Percentiles rank a stretch among this genome's conserved stretches.
phyloP scores from a whole-genome alignment of 2,797 vertebrate species.

The Acropternis orthonyx region DNA sequence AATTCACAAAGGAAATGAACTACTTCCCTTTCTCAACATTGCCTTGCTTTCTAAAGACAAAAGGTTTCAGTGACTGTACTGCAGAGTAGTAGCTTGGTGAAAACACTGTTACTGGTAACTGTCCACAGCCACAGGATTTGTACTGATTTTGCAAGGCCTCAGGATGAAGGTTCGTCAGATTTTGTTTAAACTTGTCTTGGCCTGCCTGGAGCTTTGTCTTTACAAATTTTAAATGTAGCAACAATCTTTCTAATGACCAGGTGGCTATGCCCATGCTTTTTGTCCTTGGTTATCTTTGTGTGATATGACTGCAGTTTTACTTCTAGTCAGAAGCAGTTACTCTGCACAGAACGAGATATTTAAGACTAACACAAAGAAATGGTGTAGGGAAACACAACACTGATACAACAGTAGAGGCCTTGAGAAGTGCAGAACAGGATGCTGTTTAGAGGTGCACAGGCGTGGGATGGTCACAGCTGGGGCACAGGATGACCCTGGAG shows the following conservation, averaged over 20 bases:
- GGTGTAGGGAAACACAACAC: no score
- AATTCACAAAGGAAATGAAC: not conserved
- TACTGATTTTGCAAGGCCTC: not conserved
- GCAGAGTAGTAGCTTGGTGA: not conserved
- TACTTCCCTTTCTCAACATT: not conserved
- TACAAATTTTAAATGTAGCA: not conserved
- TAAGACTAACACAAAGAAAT: not conserved
- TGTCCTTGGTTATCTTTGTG: not conserved
- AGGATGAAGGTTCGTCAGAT: not conserved
- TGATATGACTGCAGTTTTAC: not conserved
- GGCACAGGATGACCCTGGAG: not conserved
- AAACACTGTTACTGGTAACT: not conserved
- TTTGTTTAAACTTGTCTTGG: not conserved
- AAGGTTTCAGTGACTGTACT: not conserved
- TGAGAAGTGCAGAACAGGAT: not conserved
- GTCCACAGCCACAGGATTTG: not conserved
- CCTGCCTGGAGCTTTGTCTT: not conserved
- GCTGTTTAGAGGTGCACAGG: not conserved
- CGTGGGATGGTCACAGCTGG: not conserved
- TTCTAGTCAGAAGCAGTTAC: not conserved
- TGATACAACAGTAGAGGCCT: not conserved
- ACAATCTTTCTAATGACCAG: not conserved
- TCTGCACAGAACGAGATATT: not conserved
- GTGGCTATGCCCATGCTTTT: not conserved
- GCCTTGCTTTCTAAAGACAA: not conserved